Evolutionary conservation across 92 coral and sea anemone genomes (phyloP).

Genomic region (Palythoa grandis): DNA sequence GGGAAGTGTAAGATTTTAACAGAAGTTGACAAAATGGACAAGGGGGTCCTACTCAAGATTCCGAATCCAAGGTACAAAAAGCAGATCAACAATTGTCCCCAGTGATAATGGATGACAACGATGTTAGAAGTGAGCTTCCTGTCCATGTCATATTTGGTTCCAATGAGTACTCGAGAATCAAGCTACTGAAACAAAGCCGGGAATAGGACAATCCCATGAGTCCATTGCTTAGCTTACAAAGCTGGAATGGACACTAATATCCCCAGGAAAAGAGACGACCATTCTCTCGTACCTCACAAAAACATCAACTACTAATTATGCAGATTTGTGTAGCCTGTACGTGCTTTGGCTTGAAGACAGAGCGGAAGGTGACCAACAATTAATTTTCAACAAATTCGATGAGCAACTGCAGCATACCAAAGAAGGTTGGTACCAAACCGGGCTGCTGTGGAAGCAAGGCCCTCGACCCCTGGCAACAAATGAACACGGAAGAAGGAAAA

Average conservation of each 20-base stretch:
- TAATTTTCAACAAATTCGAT: slow-evolving; percentile 56
- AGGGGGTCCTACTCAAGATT: slow-evolving; percentile 9
- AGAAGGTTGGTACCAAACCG: slow-evolving; percentile 64
- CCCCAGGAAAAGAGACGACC: background rate
- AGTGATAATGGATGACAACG: too few relatives aligned
- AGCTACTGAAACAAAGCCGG: background rate
- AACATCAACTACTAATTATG: slow-evolving; percentile 47
- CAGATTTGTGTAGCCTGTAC: slow-evolving; percentile 57
- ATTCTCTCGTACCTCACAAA: slow-evolving; percentile 16
- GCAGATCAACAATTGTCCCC: too few relatives aligned
- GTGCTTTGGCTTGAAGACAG: slow-evolving; percentile 58
- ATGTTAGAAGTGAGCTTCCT: background rate
- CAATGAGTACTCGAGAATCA: background rate
- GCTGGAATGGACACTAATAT: background rate
- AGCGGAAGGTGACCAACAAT: slow-evolving; percentile 52
- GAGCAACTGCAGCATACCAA: slow-evolving; percentile 50
- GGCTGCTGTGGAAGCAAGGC: slow-evolving; percentile 63
- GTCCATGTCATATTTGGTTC: background rate
- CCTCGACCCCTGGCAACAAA: slow-evolving; percentile 56
- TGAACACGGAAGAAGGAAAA: slow-evolving; percentile 46
- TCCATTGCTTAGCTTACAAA: too few relatives aligned
- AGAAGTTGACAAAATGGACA: slow-evolving; percentile 13
- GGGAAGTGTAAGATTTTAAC: slow-evolving; percentile 2
- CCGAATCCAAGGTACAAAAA: background rate
- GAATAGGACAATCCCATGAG: background rate